Base-by-base conservation (phyloP, 2,113 vertebrate species). In the Xyrauchen texanus region DNA sequence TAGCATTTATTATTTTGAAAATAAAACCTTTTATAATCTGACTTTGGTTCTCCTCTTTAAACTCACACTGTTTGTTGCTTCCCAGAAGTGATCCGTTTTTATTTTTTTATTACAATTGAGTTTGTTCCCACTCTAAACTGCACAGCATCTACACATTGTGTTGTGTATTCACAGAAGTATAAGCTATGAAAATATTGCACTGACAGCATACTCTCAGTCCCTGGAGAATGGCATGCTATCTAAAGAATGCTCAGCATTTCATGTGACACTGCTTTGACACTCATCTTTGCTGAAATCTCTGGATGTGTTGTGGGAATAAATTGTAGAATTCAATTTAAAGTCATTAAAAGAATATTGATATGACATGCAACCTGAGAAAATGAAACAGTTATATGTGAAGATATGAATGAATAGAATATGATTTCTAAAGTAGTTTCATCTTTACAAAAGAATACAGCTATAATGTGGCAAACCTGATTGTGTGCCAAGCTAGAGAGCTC, bases 211-310 rank as follows among this genome's bases (percentile, higher is more conserved):
- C 58, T 72, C 55, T 15, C 55, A 3, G 70, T 72, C 70, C 58
- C 70, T 16, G 46, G 55, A 72, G 55, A 72, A 46, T 72, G 45
- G 47, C 55, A 21, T 60, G 55, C 70, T 72, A 55, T 47, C 70
- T 61, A 47, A 72, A 72, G 55, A 47, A 72, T 72, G 21, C 44
- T 72, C n/a, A 16, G 15, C 15, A 9, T 7, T 60, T 42, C 70
- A 21, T 47, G 46, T 72, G 55, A 60, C 42, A 21, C 69, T 5
- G 69, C 44, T 72, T 46, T 72, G 70, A 44, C 42, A 5, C 55
- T 58, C 42, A 0, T 21, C 52, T 71, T 7, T 42, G 52, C 68
- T 57, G 55, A 60, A 10, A 60, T 12, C 69, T 47, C 53, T 11
- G 11, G 53, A 60, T 46, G 12, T 6, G 12, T 47, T 61, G 70